phyloP scores from a whole-genome alignment of 1,140 invertebrate species.

The Varroa destructor region DNA sequence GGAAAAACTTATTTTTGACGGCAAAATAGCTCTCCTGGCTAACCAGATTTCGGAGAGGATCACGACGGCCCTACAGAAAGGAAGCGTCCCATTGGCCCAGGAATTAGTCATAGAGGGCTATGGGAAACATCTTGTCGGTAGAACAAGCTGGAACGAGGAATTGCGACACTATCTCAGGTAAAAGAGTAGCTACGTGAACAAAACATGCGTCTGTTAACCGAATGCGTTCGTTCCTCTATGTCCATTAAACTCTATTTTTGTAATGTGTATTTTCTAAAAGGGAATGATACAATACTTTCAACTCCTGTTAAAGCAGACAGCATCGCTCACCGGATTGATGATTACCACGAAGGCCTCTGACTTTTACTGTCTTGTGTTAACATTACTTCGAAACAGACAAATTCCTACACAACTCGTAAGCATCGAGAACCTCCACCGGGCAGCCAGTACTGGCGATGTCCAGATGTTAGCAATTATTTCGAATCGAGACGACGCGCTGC shows the following conservation, averaged over 20 bases:
- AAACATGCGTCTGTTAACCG: slow-evolving; percentile 3
- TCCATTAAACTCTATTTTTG: neutral
- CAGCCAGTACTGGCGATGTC: slow-evolving; percentile 40
- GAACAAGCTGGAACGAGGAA: slow-evolving; percentile 43
- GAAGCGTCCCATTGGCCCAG: slow-evolving; percentile 41
- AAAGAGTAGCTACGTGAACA: slow-evolving; percentile 38
- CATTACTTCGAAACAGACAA: slow-evolving; percentile 32
- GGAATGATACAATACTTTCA: too few relatives aligned
- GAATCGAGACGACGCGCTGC: slow-evolving; percentile 37
- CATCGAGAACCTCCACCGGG: slow-evolving; percentile 39
- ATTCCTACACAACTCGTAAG: slow-evolving; percentile 31
- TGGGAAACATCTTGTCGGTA: slow-evolving; percentile 41
- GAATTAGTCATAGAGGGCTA: slow-evolving; percentile 44
- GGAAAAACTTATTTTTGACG: too few relatives aligned
- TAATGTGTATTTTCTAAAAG: too few relatives aligned
- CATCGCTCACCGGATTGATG: too few relatives aligned
- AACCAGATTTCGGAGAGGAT: slow-evolving; percentile 35
- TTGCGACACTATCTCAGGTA: slow-evolving; percentile 39
- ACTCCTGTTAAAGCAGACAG: too few relatives aligned
- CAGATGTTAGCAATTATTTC: slow-evolving; percentile 37
- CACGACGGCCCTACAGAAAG: slow-evolving; percentile 37
- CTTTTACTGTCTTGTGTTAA: slow-evolving; percentile 10
- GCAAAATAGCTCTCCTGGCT: slow-evolving; percentile 2
- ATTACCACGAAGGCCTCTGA: too few relatives aligned
- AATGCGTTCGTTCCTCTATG: neutral